Evolutionary conservation across 2,888 invertebrate species (phyloP), one percentile per base, ranked within the genome.

Genomic region (Lamproptera curius): DNA sequence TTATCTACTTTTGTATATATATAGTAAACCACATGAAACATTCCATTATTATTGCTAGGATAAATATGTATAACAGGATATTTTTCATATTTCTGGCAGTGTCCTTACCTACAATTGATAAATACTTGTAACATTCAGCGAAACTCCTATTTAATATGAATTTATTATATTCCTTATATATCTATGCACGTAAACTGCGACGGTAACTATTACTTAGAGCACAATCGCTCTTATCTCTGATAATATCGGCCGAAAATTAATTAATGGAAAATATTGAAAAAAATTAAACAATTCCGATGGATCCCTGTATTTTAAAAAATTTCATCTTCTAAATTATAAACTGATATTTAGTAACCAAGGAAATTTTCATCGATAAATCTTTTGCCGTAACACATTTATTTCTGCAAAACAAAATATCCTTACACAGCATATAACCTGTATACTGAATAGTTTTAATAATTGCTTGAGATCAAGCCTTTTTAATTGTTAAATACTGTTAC

Each of bases 101-200:
- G 40, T 46, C 26, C 31, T 28, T 34, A 48, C 13, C 26, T 48
- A 17, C 34, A 13, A 1, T 26, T 38, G 42, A 42, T 48, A 49
- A 49, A 44, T 43, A 49, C 40, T 16, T 44, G 37, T 43, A 43
- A 43, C 20, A 20, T 40, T 49, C 17, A 40, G n/a, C 28, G n/a
- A 36, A 41, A 3, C 15, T 9, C 16, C 14, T 39, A 23, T 15
- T 2, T 31, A 3, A n/a, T 11, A 31, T 10, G n/a, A 31, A 31
- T 31, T 31, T 31, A 31, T 31, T 31, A 11, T 31, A n/a, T 31
- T 31, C 13, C 31, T 31, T 31, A 31, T 31, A 9, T 1, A n/a
- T 4, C 31, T 31, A 31, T 31, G 1, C n/a, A 31, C 31, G 13
- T 31, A 31, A 31, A 31, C 11, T 31, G 13, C 6, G 31, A 31